phyloP scores from a whole-genome alignment of 1,140 invertebrate genomes.

The Drosophila fuyamai region DNA sequence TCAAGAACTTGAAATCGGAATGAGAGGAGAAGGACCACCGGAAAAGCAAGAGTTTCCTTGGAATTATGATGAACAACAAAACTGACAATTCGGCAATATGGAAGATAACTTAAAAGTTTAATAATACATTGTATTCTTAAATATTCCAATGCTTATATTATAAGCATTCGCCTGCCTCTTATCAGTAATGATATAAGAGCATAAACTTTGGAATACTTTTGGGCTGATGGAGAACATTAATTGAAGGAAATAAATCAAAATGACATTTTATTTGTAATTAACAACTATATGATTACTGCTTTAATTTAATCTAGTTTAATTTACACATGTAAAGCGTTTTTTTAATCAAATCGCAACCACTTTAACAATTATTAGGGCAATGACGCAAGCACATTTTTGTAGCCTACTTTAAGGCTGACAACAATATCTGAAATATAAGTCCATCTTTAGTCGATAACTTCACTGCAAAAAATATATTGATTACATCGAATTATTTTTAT shows the following conservation, averaged over 20 bases:
- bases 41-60: slow-evolving; percentile 57
- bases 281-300: too few relatives aligned
- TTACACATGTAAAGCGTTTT: too few relatives aligned
- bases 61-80: slow-evolving; percentile 54
- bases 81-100: not conserved
- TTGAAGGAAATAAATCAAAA: too few relatives aligned
- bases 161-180: not conserved
- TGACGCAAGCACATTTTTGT: not conserved
- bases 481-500: too few relatives aligned
- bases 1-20: slow-evolving; percentile 7
- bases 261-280: too few relatives aligned
- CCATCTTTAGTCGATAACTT: not conserved
- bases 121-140: not conserved
- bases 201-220: not conserved
- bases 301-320: too few relatives aligned
- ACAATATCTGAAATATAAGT: not conserved
- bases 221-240: not conserved
- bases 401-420: slow-evolving; percentile 2
- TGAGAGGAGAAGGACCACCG: slow-evolving; percentile 12
- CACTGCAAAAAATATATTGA: too few relatives aligned
- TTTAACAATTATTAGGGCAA: not conserved
- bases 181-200: not conserved
- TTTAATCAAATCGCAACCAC: too few relatives aligned
- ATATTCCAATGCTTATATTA: not conserved
- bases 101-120: not conserved